Base-by-base conservation (phyloP, 2,797 vertebrate species). In the Cygnus olor region DNA sequence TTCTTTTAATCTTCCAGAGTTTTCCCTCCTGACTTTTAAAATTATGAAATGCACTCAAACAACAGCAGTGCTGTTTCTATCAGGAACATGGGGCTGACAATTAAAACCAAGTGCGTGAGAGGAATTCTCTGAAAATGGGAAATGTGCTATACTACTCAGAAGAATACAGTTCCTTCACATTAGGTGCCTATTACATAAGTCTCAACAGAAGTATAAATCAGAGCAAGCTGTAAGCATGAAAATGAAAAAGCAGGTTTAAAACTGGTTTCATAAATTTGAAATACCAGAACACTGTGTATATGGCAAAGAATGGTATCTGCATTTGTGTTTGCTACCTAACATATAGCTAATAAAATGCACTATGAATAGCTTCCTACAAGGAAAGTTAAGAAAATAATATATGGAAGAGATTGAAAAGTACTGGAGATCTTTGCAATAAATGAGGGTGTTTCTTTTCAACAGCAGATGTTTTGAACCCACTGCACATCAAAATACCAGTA, bases 231-330 rank as follows among this genome's bases (percentile, higher is more conserved):
- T 56, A 89, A 40, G 14, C 28, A 88, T 34, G 40, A 61, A 91
- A 96, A 72, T 17, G 80, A 28, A 76, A 90, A 72, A 89, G 6
- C 0, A 22, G 28, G 68, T 88, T 93, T 90, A 91, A 92, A 97
- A 34, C 16, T 24, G 38, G 36, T 24, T 92, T 92, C 22, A 73
- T 94, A 87, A 93, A 81, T 40, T 42, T 90, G n/a, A 94, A 86
- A 90, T 85, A 85, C 18, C 68, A 14, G 56, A 89, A 61, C 40
- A 25, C 1, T 77, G 6, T 20, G 32, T 47, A 69, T 66, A 16
- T 84, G 54, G 66, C 9, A 49, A 64, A 12, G 34, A 94, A 84
- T 12, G 3, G 45, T 34, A 51, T n/a, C 54, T 81, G 36, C 73
- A 44, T 83, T 74, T 88, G 27, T 65, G 38, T 61, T 82, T 57